Evolutionary conservation across 2,797 vertebrate genomes (phyloP), one percentile per base, ranked within the genome.

Genomic region (Taeniopygia guttata): DNA sequence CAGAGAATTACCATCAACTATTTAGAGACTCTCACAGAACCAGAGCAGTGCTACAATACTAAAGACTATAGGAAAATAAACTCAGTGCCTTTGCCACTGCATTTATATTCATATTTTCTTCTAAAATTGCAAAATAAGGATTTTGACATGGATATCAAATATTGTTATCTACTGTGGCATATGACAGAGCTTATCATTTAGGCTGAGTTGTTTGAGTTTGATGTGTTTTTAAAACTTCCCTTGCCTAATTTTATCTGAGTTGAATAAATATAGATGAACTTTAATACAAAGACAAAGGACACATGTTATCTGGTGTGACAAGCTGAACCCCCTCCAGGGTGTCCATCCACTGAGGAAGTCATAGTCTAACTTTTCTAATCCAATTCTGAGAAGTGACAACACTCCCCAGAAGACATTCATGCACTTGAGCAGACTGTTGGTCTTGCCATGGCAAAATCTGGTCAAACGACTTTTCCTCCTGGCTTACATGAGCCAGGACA

Each of bases 221-320:
- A 30, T 67, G 80, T 66, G 21, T 9, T 78, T 85, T 93, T 81
- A 51, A 40, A 87, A 62, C 7, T 42, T 62, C 34, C 36, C 19
- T 54, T 87, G 10, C 68, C 79, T 36, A 93, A 73, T 80, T 95
- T 87, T 55, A 91, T 84, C 59, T 1, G 14, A 82, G n/a, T 83
- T 16, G 6, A 93, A 80, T 11, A 80, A 85, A 94, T 43, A 83
- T 15, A 93, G 74, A 93, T 84, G 82, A 96, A 91, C 90, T 92
- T 93, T 60, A 91, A 87, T 59, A 56, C 25, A 84, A 58, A 89
- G 64, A 64, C 81, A 36, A 38, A 93, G 87, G 62, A 93, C 40
- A 25, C 45, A 38, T 63, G 42, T 77, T 77, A 94, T 87, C 58
- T 60, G 67, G 66, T 20, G 9, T 83, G 82, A 96, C 68, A 81